Evolutionary conservation across 37 sponge, comb jelly and placozoan species (phyloP).

Genomic region (Theonella swinhoei): DNA sequence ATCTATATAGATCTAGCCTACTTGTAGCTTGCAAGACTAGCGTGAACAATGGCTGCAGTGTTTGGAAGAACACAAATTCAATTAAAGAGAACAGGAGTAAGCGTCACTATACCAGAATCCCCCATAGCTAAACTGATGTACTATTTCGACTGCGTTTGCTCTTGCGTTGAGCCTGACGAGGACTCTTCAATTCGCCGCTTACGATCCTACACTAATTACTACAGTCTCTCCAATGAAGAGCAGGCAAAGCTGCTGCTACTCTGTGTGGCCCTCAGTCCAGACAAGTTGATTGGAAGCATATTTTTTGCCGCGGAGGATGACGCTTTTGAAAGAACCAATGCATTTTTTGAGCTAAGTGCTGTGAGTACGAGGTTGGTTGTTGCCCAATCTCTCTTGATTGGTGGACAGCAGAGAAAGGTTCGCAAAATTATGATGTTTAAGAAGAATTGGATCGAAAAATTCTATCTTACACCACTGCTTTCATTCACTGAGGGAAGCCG

Average conservation of each 20-base stretch:
- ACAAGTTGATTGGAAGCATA: conserved; percentile 38
- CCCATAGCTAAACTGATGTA: conserved; percentile 52
- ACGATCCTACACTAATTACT: conserved; percentile 28
- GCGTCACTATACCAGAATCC: conserved; percentile 23
- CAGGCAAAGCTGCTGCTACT: conserved; percentile 23
- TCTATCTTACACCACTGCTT: conserved; percentile 27
- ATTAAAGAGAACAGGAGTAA: conserved; percentile 17
- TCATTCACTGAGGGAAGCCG: background rate
- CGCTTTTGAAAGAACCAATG: conserved; percentile 7
- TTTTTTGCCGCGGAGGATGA: conserved; percentile 19
- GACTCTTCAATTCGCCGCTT: conserved; percentile 5
- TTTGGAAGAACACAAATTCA: conserved; percentile 32
- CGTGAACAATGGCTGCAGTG: conserved; percentile 36
- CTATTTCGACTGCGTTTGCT: conserved; percentile 41
- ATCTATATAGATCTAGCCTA: too few relatives aligned
- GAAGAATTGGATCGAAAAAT: conserved; percentile 28
- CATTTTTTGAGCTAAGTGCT: conserved; percentile 40
- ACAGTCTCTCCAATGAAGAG: conserved; percentile 28
- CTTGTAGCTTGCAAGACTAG: background rate
- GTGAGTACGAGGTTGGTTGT: conserved; percentile 44
- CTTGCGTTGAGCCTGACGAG: conserved; percentile 31
- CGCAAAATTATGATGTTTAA: conserved; percentile 48
- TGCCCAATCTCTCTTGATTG: conserved; percentile 35
- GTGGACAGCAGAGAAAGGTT: conserved; percentile 41
- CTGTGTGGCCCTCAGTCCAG: conserved; percentile 38